Base-by-base conservation (phyloP, 1,140 invertebrate genomes). In the Sitophilus oryzae region DNA sequence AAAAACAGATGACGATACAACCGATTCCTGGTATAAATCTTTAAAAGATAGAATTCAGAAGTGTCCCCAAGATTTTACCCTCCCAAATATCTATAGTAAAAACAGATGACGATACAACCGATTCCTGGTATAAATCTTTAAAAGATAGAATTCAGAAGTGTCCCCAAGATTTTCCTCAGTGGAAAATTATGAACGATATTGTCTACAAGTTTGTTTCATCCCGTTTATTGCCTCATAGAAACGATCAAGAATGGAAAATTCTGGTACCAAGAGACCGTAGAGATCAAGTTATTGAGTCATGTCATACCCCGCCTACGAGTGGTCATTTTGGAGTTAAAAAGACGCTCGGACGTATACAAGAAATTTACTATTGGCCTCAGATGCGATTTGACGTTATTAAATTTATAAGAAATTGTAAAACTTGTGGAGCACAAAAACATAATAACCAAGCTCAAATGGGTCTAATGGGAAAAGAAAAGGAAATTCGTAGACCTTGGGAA, bases 301-400 rank as follows among this genome's bases (percentile, higher is more conserved):
- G 25, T 48, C 61, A 58, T 30, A 41, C 55, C 41, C 22, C 42
- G n/a, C 46, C 55, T 11, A 58, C 43, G 5, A 22, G 49, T 9
- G 59, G 46, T 22, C 45, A 46, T 42, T 60, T 16, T 45, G n/a
- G n/a, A n/a, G n/a, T n/a, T n/a, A n/a, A n/a, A n/a, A 63, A 62
- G 45, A 63, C 58, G 9, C 10, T 60, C 10, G 4, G 10, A 23
- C 19, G 55, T 11, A 38, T 63, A 10, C 15, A 20, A 20, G 41
- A 42, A 20, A 11, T 21, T 20, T 62, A 57, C 22, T 63, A 55
- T 52, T 63, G 58, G 54, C 47, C 59, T 19, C 34, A 52, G 22
- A 58, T 63, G 50, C 10, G 35, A 1, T 3, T 19, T 3, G 47
- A 61, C 42, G n/a, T 60, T 52, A 6, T 40, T 4, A 38, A 36